phyloP scores from a whole-genome alignment of 2,113 vertebrate genomes.

The Indri indri region DNA sequence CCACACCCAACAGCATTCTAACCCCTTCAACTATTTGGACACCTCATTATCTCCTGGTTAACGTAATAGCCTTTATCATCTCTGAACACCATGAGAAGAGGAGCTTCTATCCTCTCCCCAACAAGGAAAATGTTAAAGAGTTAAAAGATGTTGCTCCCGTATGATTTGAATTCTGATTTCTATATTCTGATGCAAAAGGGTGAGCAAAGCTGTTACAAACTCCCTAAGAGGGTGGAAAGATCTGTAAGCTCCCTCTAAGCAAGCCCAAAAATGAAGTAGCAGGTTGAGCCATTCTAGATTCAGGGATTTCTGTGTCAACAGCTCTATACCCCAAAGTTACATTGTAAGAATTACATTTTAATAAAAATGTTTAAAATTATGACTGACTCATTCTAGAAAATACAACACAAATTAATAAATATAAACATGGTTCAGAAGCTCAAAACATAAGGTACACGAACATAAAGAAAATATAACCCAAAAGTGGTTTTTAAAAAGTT shows the following conservation, averaged over 20 bases:
- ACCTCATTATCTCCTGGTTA: slow-evolving; percentile 27
- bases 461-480: slow-evolving; percentile 54
- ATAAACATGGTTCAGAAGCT: slow-evolving; percentile 61
- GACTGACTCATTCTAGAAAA: slow-evolving; percentile 48
- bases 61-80: slow-evolving; percentile 64
- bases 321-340: slow-evolving; percentile 40
- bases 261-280: slow-evolving; percentile 26
- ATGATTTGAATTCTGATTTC: slow-evolving; percentile 48
- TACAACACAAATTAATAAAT: slow-evolving; percentile 61
- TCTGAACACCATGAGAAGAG: not conserved
- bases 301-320: slow-evolving; percentile 43
- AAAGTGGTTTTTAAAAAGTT: slow-evolving; percentile 35
- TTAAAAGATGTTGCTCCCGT: slow-evolving; percentile 35
- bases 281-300: slow-evolving; percentile 34
- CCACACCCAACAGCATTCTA: not conserved
- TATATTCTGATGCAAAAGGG: slow-evolving; percentile 38
- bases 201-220: slow-evolving; percentile 69
- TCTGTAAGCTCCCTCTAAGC: slow-evolving; percentile 16
- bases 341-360: slow-evolving; percentile 37
- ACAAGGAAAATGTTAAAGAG: slow-evolving; percentile 3
- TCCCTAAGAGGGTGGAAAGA: slow-evolving; percentile 33
- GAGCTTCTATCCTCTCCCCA: not conserved
- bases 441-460: slow-evolving; percentile 58
- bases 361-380: slow-evolving; percentile 49
- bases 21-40: slow-evolving; percentile 1